Evolutionary conservation across 2,888 invertebrate species (phyloP).

Genomic region (Habrosyne pyritoides): DNA sequence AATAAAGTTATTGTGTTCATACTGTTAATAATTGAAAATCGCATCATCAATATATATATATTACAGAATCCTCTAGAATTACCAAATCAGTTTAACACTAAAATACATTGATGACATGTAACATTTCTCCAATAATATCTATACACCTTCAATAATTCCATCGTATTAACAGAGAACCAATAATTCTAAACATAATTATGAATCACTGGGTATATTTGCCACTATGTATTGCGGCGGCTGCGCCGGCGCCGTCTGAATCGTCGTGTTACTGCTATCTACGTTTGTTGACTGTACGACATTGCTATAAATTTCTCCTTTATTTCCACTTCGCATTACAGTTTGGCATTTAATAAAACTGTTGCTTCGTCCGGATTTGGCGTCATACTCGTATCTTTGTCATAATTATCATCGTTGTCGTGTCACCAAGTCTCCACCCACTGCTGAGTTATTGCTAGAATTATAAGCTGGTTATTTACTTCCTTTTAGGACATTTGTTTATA

Average conservation of each 20-base stretch:
- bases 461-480: no score
- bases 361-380: not conserved
- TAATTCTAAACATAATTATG: conserved; percentile 55
- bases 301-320: conserved; percentile 3
- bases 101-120: no score
- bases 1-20: not conserved
- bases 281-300: conserved; percentile 2
- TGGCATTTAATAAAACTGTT: not conserved
- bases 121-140: not conserved
- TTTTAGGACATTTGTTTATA: no score
- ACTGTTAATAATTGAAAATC: not conserved
- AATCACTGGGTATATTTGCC: conserved; percentile 38
- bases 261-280: not conserved
- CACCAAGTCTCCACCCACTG: not conserved
- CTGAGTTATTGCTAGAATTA: not conserved
- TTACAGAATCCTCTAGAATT: no score
- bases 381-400: not conserved
- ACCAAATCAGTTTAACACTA: no score
- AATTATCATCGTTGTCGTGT: not conserved
- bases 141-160: not conserved
- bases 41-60: no score
- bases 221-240: conserved; percentile 20
- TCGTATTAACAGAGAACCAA: conserved; percentile 20
- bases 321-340: not conserved
- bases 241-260: conserved; percentile 34